A percentile compares a stretch with the other conserved stretches of the same genome.
Conservation (phyloP, 2,888 invertebrate species). For the Standfussiana lucernea region DNA sequence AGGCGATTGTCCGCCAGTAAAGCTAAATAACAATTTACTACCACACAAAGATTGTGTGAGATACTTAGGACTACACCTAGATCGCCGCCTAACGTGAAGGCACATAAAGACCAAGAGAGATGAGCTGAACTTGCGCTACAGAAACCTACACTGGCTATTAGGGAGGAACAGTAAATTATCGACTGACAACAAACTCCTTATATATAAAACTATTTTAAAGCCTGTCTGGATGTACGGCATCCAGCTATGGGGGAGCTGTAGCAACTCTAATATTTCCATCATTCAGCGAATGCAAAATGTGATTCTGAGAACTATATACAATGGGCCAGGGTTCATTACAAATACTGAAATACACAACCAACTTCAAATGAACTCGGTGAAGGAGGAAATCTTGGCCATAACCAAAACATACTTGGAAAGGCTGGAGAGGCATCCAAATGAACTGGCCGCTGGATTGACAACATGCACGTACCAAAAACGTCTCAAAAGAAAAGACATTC, state of each 20-base stretch:
- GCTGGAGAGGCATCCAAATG: no score
- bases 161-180: neutral
- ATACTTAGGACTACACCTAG: no score
- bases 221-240: no score
- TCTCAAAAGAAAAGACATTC: no score
- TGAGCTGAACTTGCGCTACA: neutral
- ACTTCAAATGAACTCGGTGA: neutral
- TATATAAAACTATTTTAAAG: neutral
- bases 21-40: no score
- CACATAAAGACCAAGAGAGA: neutral
- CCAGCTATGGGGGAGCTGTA: neutral
- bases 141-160: neutral
- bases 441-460: no score
- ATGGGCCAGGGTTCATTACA: neutral
- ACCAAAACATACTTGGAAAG: no score
- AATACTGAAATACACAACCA: neutral
- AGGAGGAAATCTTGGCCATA: no score
- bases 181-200: neutral
- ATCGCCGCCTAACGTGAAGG: no score
- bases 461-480: no score
- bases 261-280: neutral
- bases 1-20: no score
- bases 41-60: no score
- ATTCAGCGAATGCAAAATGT: neutral
- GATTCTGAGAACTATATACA: neutral